phyloP scores from a whole-genome alignment of 2,888 invertebrate genomes.

The Calliopum simillimum region DNA sequence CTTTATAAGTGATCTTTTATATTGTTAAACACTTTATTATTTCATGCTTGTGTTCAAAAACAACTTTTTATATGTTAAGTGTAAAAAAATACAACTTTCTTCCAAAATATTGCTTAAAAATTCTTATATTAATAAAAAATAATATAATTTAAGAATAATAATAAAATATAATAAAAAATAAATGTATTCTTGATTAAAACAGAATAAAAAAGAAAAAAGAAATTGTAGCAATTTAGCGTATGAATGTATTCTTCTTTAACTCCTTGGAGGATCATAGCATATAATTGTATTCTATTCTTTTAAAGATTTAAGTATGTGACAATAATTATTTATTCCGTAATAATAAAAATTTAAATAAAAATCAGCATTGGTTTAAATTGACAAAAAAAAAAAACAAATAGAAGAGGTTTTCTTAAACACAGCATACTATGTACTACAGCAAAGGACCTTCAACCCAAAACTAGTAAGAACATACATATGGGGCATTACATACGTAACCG shows the following conservation, averaged over 20 bases:
- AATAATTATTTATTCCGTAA: conserved; percentile 66
- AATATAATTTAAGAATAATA: not conserved
- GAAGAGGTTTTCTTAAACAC: not conserved
- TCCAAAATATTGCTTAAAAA: conserved; percentile 3
- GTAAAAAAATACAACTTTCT: not conserved
- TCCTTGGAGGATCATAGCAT: too few relatives aligned
- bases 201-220: too few relatives aligned
- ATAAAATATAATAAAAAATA: not conserved
- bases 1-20: too few relatives aligned
- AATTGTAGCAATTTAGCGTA: too few relatives aligned
- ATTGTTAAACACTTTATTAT: not conserved
- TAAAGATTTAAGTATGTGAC: conserved; percentile 61
- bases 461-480: too few relatives aligned
- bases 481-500: too few relatives aligned
- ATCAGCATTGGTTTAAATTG: conserved; percentile 10
- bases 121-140: not conserved
- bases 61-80: not conserved
- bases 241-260: not conserved
- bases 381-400: not conserved
- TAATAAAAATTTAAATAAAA: conserved; percentile 31
- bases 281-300: not conserved
- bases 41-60: conserved; percentile 10
- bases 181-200: too few relatives aligned
- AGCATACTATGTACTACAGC: too few relatives aligned
- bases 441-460: too few relatives aligned